These are phyloP conservation scores for Anastrepha obliqua DNA, from an alignment of 1,140 invertebrate genomes.

Conservation along the genomic window DNA sequence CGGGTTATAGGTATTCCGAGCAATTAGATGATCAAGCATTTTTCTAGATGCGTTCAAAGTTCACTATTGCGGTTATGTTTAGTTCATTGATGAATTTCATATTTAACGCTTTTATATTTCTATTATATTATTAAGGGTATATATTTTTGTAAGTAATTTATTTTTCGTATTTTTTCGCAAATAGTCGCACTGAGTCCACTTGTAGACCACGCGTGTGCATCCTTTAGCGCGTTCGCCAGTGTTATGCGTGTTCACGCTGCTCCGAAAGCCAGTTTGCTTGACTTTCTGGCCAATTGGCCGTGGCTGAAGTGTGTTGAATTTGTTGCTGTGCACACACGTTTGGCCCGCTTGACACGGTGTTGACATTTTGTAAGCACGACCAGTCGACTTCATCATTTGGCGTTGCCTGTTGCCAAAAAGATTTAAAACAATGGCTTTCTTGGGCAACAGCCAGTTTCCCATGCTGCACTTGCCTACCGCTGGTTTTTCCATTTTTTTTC, in stretches of 20 bases:
- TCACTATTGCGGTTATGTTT: neutral
- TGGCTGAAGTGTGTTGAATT: neutral
- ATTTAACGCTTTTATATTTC: neutral
- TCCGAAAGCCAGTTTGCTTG: neutral
- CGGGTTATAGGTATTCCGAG: neutral
- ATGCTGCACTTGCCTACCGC: neutral
- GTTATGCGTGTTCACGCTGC: neutral
- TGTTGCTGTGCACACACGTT: neutral
- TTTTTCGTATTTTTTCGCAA: too few species aligned
- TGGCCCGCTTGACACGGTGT: slow-evolving; percentile 24
- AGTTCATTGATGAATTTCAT: too few species aligned
- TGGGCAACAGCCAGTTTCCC: slow-evolving; percentile 22
- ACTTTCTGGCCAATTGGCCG: slow-evolving; percentile 34
- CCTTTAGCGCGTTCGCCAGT: slow-evolving; percentile 3
- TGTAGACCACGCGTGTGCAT: neutral
- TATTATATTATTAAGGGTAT: neutral
- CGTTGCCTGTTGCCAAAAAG: slow-evolving; percentile 34
- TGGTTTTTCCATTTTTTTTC: neutral
- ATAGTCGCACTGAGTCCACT: neutral
- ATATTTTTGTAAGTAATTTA: neutral
- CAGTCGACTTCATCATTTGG: slow-evolving; percentile 36
- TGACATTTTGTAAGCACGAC: slow-evolving; percentile 42
- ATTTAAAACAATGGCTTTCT: slow-evolving; percentile 30
- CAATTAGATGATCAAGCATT: neutral
- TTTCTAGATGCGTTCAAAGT: neutral